These are phyloP conservation scores for Parambassis ranga DNA, from an alignment of 2,797 vertebrate genomes.

Conservation along the genomic window DNA sequence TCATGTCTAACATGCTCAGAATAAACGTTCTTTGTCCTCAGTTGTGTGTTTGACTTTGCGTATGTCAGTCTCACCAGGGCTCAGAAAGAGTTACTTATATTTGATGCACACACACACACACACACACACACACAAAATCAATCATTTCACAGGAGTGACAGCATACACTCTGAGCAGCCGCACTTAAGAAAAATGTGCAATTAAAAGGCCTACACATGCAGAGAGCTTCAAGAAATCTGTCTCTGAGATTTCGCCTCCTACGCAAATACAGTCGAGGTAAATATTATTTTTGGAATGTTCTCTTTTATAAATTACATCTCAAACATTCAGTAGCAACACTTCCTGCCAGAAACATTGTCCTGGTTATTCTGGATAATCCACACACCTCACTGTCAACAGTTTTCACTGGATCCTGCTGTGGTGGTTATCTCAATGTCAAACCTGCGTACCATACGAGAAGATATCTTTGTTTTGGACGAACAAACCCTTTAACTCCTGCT, in stretches of 20 bases:
- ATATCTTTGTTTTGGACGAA: not conserved
- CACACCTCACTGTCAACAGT: not conserved
- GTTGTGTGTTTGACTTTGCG: constrained; percentile 18
- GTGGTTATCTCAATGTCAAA: not conserved
- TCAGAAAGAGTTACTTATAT: constrained; percentile 10
- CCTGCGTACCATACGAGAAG: not conserved
- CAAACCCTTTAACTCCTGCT: not conserved
- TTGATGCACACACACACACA: no score
- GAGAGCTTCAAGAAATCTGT: not conserved
- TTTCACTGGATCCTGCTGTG: not conserved
- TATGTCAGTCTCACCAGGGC: constrained; percentile 24
- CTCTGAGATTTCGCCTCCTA: not conserved
- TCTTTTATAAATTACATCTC: not conserved
- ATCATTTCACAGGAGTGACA: not conserved
- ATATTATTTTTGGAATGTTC: not conserved
- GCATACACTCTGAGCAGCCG: not conserved
- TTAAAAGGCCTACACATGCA: not conserved
- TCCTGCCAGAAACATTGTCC: not conserved
- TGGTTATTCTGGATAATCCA: not conserved
- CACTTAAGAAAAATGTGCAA: not conserved
- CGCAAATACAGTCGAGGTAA: not conserved
- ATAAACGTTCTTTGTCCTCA: constrained; percentile 54
- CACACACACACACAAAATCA: not conserved
- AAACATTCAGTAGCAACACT: not conserved
- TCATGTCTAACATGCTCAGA: constrained; percentile 47